Evolutionary conservation across 1,140 invertebrate species (phyloP), one percentile per base, ranked within the genome.

Genomic region (Cotesia glomerata): DNA sequence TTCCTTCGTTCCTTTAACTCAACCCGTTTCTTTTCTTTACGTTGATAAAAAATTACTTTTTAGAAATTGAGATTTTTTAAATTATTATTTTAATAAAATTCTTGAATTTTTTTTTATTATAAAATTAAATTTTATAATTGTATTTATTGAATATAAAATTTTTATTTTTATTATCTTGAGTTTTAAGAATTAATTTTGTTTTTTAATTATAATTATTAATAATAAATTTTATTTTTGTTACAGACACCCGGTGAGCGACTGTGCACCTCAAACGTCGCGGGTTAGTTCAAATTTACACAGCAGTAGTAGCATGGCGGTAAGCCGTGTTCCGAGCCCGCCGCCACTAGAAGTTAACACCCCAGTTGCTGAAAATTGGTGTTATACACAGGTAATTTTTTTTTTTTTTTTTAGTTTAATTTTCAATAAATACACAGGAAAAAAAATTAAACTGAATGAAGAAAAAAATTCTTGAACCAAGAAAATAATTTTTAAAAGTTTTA

Each of bases 341-440:
- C 91, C 95, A 80, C 93, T 94, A 83, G 95, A 96, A 92, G 93
- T 93, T 83, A 95, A 95, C 89, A 96, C 95, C 81, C 95, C 95
- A 79, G 95, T 97, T 73, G 95, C 95, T 58, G 95, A 97, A 88
- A 97, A 97, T 88, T 97, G 95, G 95, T 97, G 95, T 91, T 97
- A 97, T 85, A 97, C 95, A 84, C 95, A 97, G 93, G 95, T 97
- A 88, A 26, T 26, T 26, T 26, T 26, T 26, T 26, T 1, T 26
- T n/a, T 89, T 86, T 85, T 13, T 8, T 5, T 39, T 39, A 39
- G 9, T 39, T 39, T n/a, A 45, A 18, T 61, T 13, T 54, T 54
- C 0, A 54, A 54, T n/a, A 5, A 64, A 52, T 16, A n/a, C n/a
- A n/a, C n/a, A n/a, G n/a, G n/a, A n/a, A n/a, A n/a, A n/a, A n/a